Conservation (phyloP, 2,888 invertebrate species). For the Stenodema calcarata region DNA sequence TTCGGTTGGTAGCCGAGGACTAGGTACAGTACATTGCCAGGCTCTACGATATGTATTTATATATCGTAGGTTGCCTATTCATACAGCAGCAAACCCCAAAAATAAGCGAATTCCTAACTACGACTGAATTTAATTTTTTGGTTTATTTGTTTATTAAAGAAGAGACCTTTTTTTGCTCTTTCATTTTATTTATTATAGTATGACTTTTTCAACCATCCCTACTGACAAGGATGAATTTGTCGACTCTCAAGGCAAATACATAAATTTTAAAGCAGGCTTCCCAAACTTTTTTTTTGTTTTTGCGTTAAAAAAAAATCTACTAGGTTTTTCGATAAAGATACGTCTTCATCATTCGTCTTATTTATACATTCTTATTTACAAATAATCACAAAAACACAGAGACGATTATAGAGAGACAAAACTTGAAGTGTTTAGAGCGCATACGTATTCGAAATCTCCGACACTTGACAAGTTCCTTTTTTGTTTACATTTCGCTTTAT, state of each 20-base stretch:
- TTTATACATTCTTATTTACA: slow-evolving; percentile 33
- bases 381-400: slow-evolving; percentile 18
- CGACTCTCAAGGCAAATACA: not conserved
- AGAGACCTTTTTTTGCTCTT: not conserved
- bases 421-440: slow-evolving; percentile 3
- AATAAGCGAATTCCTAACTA: slow-evolving; percentile 8
- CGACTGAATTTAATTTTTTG: not conserved
- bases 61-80: not conserved
- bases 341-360: not conserved
- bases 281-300: not conserved
- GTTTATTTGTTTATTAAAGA: not conserved
- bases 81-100: not conserved
- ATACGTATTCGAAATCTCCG: not conserved
- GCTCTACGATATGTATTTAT: not conserved
- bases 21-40: not conserved
- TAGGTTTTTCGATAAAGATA: slow-evolving; percentile 4
- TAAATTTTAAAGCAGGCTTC: slow-evolving; percentile 18
- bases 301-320: slow-evolving; percentile 20
- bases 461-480: slow-evolving; percentile 3
- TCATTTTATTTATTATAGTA: not conserved
- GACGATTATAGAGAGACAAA: not conserved
- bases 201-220: not conserved
- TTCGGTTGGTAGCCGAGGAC: not conserved
- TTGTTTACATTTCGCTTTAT: not conserved
- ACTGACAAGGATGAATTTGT: not conserved